A percentile compares a stretch with the other conserved stretches of the same genome.
Conservation (phyloP, 2,797 vertebrate species). For the Lagothrix lagotricha region DNA sequence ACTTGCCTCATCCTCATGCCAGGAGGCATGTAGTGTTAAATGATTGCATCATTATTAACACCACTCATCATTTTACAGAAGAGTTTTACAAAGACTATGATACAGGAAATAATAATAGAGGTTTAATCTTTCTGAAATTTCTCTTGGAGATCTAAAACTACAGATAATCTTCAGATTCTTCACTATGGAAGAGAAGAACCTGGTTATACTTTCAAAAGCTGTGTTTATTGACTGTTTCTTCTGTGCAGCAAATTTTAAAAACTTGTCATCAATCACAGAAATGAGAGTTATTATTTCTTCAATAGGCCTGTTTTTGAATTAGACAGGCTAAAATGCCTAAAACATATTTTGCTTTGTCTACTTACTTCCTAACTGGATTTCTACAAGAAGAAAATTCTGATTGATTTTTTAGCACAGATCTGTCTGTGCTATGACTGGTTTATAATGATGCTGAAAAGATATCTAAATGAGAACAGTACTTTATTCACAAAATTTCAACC, state of each 20-base stretch:
- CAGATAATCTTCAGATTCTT: not conserved
- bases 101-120: not conserved
- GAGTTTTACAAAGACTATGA: not conserved
- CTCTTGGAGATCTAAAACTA: not conserved
- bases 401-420: not conserved
- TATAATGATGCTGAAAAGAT: not conserved
- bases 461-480: not conserved
- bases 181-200: not conserved
- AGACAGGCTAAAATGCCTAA: not conserved
- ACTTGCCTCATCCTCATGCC: not conserved
- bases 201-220: not conserved
- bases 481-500: not conserved
- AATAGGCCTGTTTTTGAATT: not conserved
- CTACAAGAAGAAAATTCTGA: not conserved
- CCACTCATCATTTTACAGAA: not conserved
- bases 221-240: conserved; percentile 5
- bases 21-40: not conserved
- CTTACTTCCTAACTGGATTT: not conserved
- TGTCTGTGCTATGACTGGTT: not conserved
- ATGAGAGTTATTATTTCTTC: not conserved
- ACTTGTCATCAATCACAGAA: not conserved
- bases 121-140: not conserved
- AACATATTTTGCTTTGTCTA: not conserved
- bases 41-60: not conserved
- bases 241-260: not conserved